Conservation (phyloP, 1,140 invertebrate species). For the Zaprionus capensis region DNA sequence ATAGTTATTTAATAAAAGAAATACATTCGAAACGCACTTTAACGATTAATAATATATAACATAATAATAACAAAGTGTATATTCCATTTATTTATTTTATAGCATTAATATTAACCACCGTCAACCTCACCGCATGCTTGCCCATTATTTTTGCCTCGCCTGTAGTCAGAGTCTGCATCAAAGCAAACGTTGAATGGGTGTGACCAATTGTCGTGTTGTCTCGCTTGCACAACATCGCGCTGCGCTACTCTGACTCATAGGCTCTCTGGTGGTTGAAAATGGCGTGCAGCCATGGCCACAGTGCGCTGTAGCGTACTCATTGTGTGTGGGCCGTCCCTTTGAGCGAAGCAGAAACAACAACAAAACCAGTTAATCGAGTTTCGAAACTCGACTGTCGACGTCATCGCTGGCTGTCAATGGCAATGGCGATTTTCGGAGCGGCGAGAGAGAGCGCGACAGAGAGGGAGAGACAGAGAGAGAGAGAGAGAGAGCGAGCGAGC, state of each 20-base stretch:
- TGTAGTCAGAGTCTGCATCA: constrained; percentile 28
- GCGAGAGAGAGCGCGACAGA: constrained; percentile 31
- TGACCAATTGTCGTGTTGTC: constrained; percentile 49
- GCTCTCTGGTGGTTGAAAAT: constrained; percentile 69
- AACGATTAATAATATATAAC: not conserved
- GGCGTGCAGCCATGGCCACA: constrained; percentile 66
- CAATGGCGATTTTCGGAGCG: constrained; percentile 61
- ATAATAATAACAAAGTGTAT: not conserved
- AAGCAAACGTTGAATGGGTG: constrained; percentile 52
- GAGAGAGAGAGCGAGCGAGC: constrained; percentile 11
- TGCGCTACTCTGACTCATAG: constrained; percentile 17
- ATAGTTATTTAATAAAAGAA: not conserved
- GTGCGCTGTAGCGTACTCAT: constrained; percentile 13
- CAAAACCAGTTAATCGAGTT: constrained; percentile 68
- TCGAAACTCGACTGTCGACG: constrained; percentile 43
- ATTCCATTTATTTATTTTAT: not conserved
- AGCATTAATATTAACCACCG: not conserved
- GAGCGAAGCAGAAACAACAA: constrained; percentile 19
- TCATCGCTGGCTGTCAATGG: constrained; percentile 58
- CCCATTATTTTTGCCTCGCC: constrained; percentile 34
- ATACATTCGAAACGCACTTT: not conserved
- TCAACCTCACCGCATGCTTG: not conserved
- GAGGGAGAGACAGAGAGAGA: constrained; percentile 27
- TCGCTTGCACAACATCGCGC: constrained; percentile 20
- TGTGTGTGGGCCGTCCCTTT: constrained; percentile 71